Evolutionary conservation across 2,888 invertebrate genomes (phyloP), one percentile per base, ranked within the genome.

Genomic region (Pyrochroa serraticornis): DNA sequence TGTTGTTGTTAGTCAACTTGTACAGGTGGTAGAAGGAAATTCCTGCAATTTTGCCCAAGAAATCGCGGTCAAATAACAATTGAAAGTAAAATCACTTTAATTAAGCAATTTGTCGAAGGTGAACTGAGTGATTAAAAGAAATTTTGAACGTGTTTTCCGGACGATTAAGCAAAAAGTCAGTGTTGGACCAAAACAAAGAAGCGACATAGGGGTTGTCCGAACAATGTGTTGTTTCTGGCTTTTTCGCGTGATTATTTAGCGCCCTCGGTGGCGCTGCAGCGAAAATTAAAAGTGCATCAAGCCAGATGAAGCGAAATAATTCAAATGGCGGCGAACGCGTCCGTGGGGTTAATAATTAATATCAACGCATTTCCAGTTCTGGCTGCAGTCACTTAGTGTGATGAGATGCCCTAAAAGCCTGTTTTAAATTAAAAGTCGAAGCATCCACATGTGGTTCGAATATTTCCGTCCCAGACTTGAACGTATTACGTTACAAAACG

Each of bases 271-370:
- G 9, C n/a, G 46, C 9, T 9, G 22, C 35, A 14, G 43, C 3
- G 3, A 1, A 12, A 8, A 39, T 13, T 39, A 12, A 39, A 39
- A 39, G 37, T 43, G 49, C 62, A 63, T 55, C 59, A 60, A 48
- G 34, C 50, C 45, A 49, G 56, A 65, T 67, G 67, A 61, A 64
- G 61, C 53, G 65, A 34, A 60, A 67, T 65, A 65, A 67, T 62
- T 51, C 44, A 55, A 62, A 60, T 63, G 66, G 22, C 5, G 22
- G 22, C 59, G 58, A 56, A 41, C 53, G 45, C 12, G 6, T 34
- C 33, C 31, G 35, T 37, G 39, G 37, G 35, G 48, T 56, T 60
- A 43, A 48, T 39, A 49, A 44, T 49, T 55, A 7, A 14, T 38
- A 30, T 13, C 22, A 14, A 22, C 13, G 7, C 10, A 41, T 41